Evolutionary conservation across 2,113 vertebrate species (phyloP), one percentile per base, ranked within the genome.

Genomic region (Callithrix jacchus): DNA sequence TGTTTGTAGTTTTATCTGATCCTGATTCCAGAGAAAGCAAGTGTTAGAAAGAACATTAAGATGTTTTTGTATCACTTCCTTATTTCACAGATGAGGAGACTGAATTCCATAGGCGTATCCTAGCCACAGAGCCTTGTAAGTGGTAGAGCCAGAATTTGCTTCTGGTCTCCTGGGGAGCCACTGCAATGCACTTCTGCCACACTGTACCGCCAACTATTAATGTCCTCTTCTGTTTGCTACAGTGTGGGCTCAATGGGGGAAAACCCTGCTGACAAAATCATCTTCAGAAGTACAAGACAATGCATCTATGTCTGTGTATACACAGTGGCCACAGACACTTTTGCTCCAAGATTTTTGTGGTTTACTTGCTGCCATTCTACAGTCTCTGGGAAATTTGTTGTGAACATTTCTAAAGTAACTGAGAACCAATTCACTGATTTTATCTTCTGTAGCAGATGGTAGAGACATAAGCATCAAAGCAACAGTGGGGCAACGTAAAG

Each of bases 331-430:
- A 4, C 42, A 94, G 81, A 90, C 73, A 88, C 54, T 71, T 96
- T 80, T 82, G 58, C 32, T 90, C 84, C 40, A 92, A 82, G 25
- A 96, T 80, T 61, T 93, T 89, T 84, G 90, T 87, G 93, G 82
- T 95, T 97, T 95, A 54, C 58, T 90, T 81, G 32, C 8, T 94
- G 49, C 61, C 42, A 84, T 81, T 94, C 35, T 97, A 23, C 97
- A 90, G 93, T 88, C 68, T 66, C 82, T 85, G 89, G 93, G 93
- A 96, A 92, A 96, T 96, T 95, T 89, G 18, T 66, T 80, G 23
- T 66, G 21, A 85, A 66, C 27, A 45, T 73, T 87, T 95, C 66
- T 81, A 71, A 96, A 97, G 74, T 61, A 97, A 88, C 83, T 54
- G 93, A 97, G 93, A 94, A 64, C 23, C 35, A 66, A 47, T 49